These are phyloP conservation scores for Colius striatus DNA, from an alignment of 2,113 vertebrate species.

Conservation along the genomic window DNA sequence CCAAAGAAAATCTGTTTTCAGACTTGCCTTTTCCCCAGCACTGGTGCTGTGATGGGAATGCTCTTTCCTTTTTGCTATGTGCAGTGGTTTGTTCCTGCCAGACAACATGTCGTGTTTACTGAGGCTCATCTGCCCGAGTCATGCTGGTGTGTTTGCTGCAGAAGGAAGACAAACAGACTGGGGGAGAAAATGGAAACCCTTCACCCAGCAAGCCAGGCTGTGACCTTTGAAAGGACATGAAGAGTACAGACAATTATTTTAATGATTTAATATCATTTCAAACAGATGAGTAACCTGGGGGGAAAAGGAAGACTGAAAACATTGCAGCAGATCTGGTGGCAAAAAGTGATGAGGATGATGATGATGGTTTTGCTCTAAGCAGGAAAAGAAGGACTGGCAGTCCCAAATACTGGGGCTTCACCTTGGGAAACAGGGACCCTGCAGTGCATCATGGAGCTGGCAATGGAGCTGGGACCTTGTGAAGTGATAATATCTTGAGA, in stretches of 20 bases:
- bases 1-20: neutral
- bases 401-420: neutral
- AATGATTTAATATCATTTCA: neutral
- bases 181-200: neutral
- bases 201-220: neutral
- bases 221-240: neutral
- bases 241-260: neutral
- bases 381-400: neutral
- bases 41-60: neutral
- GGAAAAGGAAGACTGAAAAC: neutral
- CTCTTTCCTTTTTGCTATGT: neutral
- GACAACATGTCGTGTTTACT: neutral
- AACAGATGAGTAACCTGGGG: neutral
- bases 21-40: neutral
- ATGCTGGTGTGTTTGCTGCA: accelerated
- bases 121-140: neutral
- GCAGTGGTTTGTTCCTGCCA: neutral
- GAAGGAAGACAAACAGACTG: neutral
- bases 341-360: neutral
- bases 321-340: neutral
- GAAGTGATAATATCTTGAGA: neutral
- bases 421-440: neutral
- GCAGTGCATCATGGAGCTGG: neutral
- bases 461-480: neutral
- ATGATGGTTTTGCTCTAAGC: neutral